Percentiles rank a stretch among this genome's conserved stretches.
Evolutionary conservation across 2,888 invertebrate genomes (phyloP).

Genomic region (Eristalis pertinax): DNA sequence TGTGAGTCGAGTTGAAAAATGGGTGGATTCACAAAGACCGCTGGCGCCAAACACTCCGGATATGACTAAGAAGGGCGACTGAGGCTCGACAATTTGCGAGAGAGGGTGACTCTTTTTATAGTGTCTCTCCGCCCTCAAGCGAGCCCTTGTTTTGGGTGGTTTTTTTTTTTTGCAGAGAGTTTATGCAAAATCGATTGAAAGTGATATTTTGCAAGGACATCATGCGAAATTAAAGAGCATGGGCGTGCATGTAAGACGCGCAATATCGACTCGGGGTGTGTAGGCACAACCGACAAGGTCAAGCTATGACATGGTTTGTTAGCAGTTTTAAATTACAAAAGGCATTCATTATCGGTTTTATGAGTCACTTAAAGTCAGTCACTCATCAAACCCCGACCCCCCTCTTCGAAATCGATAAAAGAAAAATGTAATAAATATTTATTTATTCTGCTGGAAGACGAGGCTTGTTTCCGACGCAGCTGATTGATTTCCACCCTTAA

Average conservation of each 20-base stretch:
- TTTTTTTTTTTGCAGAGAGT: slow-evolving; percentile 9
- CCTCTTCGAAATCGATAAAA: slow-evolving; percentile 19
- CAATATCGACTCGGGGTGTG: neutral
- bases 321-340: neutral
- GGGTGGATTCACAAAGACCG: slow-evolving; percentile 38
- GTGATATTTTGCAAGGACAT: slow-evolving; percentile 35
- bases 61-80: slow-evolving; percentile 50
- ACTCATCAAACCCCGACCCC: too few species aligned
- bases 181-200: slow-evolving; percentile 61
- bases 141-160: neutral
- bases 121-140: neutral
- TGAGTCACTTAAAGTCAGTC: neutral
- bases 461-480: neutral
- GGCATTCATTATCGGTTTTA: neutral
- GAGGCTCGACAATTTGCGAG: slow-evolving; percentile 19
- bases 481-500: slow-evolving; percentile 44
- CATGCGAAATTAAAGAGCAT: neutral
- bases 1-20: slow-evolving; percentile 45
- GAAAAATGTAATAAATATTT: slow-evolving; percentile 39
- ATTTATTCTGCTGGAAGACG: neutral
- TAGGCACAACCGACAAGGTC: neutral
- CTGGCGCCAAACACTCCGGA: slow-evolving; percentile 64
- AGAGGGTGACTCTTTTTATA: neutral
- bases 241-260: slow-evolving; percentile 9
- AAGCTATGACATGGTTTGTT: neutral